Evolutionary conservation across 2,888 invertebrate genomes (phyloP).

Genomic region (Dastarcus helophoroides): DNA sequence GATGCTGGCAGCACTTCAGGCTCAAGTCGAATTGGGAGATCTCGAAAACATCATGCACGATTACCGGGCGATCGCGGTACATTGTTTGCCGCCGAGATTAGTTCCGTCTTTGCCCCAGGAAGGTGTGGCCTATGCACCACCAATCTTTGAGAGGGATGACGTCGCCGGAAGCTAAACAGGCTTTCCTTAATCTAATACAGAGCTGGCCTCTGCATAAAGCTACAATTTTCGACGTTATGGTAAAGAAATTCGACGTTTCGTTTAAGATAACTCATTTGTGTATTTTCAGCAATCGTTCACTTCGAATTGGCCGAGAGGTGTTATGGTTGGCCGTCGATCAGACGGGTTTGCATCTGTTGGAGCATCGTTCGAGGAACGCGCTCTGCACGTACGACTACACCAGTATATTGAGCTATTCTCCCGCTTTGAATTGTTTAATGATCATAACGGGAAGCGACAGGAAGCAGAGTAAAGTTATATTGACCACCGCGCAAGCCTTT

Average conservation of each 20-base stretch:
- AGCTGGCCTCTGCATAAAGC: constrained; percentile 90
- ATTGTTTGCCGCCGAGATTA: constrained; percentile 74
- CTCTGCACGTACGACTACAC: constrained; percentile 86
- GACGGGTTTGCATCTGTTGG: constrained; percentile 78
- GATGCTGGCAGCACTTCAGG: constrained; percentile 87
- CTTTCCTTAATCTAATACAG: constrained; percentile 83
- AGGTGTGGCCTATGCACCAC: constrained; percentile 83
- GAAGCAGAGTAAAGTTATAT: constrained; percentile 83
- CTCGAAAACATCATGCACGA: constrained; percentile 56
- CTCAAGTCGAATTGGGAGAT: constrained; percentile 85
- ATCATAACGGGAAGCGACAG: constrained; percentile 83
- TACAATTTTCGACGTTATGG: constrained; percentile 90
- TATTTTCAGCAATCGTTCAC: constrained; percentile 80
- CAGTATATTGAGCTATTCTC: constrained; percentile 82
- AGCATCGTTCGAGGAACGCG: constrained; percentile 77
- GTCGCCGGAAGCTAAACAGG: constrained; percentile 77
- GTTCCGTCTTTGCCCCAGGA: constrained; percentile 68
- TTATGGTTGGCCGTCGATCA: constrained; percentile 91
- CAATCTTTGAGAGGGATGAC: constrained; percentile 81
- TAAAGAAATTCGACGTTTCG: constrained; percentile 32
- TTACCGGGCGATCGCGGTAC: constrained; percentile 57
- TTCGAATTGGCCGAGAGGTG: constrained; percentile 86
- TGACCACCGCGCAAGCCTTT: constrained; percentile 85
- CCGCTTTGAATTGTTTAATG: constrained; percentile 84
- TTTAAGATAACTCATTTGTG: constrained; percentile 4